Evolutionary conservation across 92 coral and sea anemone genomes (phyloP).

Genomic region (Phenganax marumi): DNA sequence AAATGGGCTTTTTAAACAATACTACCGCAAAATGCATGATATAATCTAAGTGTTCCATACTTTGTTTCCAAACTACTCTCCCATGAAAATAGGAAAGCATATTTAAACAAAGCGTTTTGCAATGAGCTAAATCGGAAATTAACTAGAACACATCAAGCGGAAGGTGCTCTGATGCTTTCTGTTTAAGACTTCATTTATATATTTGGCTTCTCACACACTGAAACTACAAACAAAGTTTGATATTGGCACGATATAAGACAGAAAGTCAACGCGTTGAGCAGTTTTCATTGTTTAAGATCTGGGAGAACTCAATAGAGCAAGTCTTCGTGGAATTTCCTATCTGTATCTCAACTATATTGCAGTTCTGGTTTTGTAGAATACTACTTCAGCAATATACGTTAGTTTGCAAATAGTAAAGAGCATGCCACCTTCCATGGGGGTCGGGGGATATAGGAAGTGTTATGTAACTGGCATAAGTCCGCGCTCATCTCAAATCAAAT

Average conservation of each 20-base stretch:
- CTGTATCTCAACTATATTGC: background rate
- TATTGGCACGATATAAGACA: background rate
- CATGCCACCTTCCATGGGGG: background rate
- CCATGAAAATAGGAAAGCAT: conserved; percentile 10
- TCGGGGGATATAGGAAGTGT: background rate
- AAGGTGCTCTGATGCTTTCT: conserved; percentile 10
- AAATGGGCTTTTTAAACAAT: too few species aligned
- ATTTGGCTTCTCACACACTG: background rate
- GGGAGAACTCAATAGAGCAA: background rate
- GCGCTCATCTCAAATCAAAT: background rate
- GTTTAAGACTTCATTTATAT: background rate
- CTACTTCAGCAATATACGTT: conserved; percentile 13
- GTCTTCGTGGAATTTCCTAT: conserved; percentile 10
- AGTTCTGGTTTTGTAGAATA: conserved; percentile 8
- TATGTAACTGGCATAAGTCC: background rate
- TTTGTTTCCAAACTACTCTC: background rate
- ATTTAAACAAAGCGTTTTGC: conserved; percentile 21
- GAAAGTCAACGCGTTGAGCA: background rate
- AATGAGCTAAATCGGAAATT: conserved; percentile 32
- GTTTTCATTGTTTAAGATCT: background rate
- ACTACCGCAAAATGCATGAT: too few species aligned
- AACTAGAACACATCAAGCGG: conserved; percentile 23
- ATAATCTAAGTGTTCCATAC: background rate
- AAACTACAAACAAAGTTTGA: background rate
- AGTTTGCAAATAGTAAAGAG: conserved; percentile 17